Evolutionary conservation across 2,888 invertebrate species (phyloP).

Genomic region (Campaea margaritaria): DNA sequence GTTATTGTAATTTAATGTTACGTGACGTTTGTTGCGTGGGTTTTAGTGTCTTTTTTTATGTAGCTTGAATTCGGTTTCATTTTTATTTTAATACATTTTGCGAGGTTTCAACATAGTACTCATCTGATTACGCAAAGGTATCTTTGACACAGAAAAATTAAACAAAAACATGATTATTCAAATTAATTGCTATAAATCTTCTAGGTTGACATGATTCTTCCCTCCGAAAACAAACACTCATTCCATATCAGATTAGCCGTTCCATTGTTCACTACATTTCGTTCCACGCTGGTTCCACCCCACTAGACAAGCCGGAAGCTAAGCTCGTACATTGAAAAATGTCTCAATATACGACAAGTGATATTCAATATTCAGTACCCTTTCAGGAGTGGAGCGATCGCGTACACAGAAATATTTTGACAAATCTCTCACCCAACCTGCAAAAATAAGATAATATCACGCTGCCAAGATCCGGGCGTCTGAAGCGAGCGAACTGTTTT

Average conservation of each 20-base stretch:
- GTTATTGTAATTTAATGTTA: conserved; percentile 22
- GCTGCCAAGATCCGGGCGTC: background rate
- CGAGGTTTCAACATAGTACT: too few species aligned
- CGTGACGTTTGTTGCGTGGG: conserved; percentile 6
- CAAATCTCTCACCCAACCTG: conserved; percentile 17
- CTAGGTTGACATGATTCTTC: too few species aligned
- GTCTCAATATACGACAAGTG: conserved; percentile 2
- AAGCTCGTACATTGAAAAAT: conserved; percentile 17
- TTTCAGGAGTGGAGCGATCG: background rate
- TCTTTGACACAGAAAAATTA: too few species aligned
- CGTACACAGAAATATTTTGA: conserved; percentile 19
- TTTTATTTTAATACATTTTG: background rate
- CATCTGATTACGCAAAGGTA: too few species aligned
- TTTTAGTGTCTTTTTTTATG: background rate
- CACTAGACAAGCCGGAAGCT: background rate
- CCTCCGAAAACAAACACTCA: too few species aligned
- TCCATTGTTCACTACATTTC: background rate
- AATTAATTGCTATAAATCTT: too few species aligned
- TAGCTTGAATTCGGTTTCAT: background rate
- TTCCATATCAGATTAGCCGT: too few species aligned
- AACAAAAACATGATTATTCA: too few species aligned
- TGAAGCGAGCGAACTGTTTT: background rate
- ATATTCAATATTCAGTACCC: conserved; percentile 13
- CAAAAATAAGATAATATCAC: conserved; percentile 14
- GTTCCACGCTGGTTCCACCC: background rate